Base-by-base conservation (phyloP, 2,888 invertebrate genomes). In the Patella caerulea region DNA sequence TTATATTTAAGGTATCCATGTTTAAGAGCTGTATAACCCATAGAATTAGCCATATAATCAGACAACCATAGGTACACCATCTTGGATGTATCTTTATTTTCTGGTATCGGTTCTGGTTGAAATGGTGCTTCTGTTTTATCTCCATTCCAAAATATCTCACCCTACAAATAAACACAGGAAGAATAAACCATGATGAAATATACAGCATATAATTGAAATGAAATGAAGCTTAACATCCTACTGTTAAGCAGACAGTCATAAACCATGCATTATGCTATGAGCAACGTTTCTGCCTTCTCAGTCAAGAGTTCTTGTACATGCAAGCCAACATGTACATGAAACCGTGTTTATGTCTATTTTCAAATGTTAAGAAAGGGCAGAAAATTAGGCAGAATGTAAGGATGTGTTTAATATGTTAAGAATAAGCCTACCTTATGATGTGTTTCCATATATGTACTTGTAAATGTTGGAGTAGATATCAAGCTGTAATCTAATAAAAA, bases 1-100 rank as follows among this genome's bases (percentile, higher is more conserved):
- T 85, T 86, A 72, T 84, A 84, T 14, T 74, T 69, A 11, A 87
- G 79, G 73, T 79, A 83, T 29, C 82, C 82, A 76, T 87, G 82
- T 71, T 79, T 81, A 71, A 85, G 84, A 34, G 85, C 84, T 11
- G 77, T 73, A 70, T 84, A 85, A 19, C 81, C 79, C 56, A 85
- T 78, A 3, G 86, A 83, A 71, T 85, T 83, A 65, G 84, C 85
- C 75, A 84, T 78, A 69, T 85, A 87, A 78, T 85, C 83, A 12
- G 86, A 84, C 29, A 86, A 71, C 82, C 82, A 86, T 34, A 87
- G 65, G 71, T 86, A 87, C 78, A 86, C 56, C 86, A 86, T 86
- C 24, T 77, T 82, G 52, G 75, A 52, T 17, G 77, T 73, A 34
- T 80, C 80, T 2, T 55, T 54, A n/a, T 71, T 78, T 2, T 73